phyloP scores from a whole-genome alignment of 2,888 invertebrate genomes.

The Metacarcinus magister region DNA sequence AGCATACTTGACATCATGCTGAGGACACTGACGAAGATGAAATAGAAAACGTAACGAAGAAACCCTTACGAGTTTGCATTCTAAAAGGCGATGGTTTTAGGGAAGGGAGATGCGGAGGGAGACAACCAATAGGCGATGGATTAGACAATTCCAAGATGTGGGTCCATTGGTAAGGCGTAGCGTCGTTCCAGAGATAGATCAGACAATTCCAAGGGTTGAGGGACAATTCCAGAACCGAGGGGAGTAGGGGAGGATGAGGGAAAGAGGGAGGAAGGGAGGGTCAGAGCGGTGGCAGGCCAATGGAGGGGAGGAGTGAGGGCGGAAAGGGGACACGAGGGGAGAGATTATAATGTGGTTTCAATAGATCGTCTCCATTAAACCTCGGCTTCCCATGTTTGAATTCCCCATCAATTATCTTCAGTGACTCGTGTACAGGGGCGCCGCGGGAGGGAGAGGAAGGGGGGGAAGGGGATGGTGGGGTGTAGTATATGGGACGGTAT shows the following conservation, averaged over 20 bases:
- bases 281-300: not conserved
- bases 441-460: not conserved
- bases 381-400: conserved; percentile 62
- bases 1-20: too few relatives aligned
- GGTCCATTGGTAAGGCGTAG: conserved; percentile 46
- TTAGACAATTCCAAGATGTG: conserved; percentile 37
- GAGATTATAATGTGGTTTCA: conserved; percentile 58
- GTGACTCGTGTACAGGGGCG: conserved; percentile 43
- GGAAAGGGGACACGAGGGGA: not conserved
- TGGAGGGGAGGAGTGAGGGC: not conserved
- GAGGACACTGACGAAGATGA: too few relatives aligned
- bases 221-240: conserved; percentile 29
- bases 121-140: not conserved
- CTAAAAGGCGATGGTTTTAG: too few relatives aligned
- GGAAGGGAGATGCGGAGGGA: not conserved
- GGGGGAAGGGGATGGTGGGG: not conserved
- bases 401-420: conserved; percentile 67
- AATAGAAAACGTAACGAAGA: too few relatives aligned
- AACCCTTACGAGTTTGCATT: too few relatives aligned
- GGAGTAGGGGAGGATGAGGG: not conserved
- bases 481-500: not conserved
- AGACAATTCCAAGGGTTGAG: conserved; percentile 44
- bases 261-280: not conserved
- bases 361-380: conserved; percentile 57
- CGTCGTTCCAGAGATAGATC: conserved; percentile 44